These are phyloP conservation scores for Agriopis marginaria DNA, from an alignment of 2,888 invertebrate species.

Conservation along the genomic window DNA sequence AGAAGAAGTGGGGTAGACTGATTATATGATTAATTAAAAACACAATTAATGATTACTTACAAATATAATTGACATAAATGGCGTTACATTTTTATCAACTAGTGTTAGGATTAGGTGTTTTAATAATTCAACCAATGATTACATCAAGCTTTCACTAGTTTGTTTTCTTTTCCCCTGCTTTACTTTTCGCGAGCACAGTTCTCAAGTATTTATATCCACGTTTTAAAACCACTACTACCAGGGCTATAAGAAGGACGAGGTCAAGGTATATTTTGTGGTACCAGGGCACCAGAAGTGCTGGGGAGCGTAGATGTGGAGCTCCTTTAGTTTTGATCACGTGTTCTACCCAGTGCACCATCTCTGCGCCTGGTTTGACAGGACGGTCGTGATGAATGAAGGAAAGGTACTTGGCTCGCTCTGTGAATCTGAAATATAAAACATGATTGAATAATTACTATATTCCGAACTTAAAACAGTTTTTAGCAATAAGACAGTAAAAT, in stretches of 20 bases:
- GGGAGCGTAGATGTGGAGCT: conserved; percentile 59
- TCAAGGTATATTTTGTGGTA: conserved; percentile 64
- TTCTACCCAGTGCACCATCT: conserved; percentile 58
- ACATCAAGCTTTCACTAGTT: too few relatives aligned
- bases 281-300: conserved; percentile 53
- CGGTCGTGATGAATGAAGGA: conserved; percentile 60
- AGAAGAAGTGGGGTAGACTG: too few relatives aligned
- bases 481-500: too few relatives aligned
- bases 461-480: too few relatives aligned
- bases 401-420: conserved; percentile 50
- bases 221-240: conserved; percentile 11
- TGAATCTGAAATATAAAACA: conserved; percentile 48
- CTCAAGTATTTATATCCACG: background rate
- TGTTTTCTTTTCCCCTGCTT: conserved; percentile 1
- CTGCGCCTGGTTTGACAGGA: conserved; percentile 51
- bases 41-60: too few relatives aligned
- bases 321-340: conserved; percentile 59
- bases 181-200: background rate
- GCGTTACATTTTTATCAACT: too few relatives aligned
- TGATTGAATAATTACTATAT: background rate
- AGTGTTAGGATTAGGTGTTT: too few relatives aligned
- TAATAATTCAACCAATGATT: too few relatives aligned
- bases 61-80: too few relatives aligned
- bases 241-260: conserved; percentile 24
- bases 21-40: too few relatives aligned